Evolutionary conservation across 2,888 invertebrate species (phyloP), one percentile per base, ranked within the genome.

Genomic region (Drosophila anomalata): DNA sequence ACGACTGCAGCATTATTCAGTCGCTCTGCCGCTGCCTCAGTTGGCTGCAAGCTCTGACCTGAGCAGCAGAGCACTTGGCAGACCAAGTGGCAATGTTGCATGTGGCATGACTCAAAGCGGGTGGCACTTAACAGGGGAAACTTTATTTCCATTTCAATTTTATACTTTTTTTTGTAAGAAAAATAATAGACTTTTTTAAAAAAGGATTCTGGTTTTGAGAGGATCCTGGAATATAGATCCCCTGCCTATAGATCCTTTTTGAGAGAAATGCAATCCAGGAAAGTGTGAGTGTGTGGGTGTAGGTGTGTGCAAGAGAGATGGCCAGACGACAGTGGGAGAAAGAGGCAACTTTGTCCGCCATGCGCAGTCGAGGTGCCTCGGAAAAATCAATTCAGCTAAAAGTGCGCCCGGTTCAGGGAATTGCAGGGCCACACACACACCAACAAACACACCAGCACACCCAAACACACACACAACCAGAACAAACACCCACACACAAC

Each of bases 331-430:
- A 20, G 3, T 26, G 47, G 12, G 33, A 36, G 46, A 29, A 39
- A 24, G 67, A 24, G 44, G 20, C 33, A 20, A 12, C 61, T 5
- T 67, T 85, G 86, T 78, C 86, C 87, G 83, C 77, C 86, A 83
- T 87, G 88, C 88, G 86, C 84, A 80, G 77, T 77, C 17, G 78
- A 79, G 83, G 62, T 74, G 73, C 69, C 69, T 61, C 69, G 54
- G 59, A 82, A 89, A 89, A 89, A 90, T 89, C 89, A 89, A 89
- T 89, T 89, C 88, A 89, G 89, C 90, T 90, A 89, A 88, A 87
- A 79, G 63, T 86, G 73, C 86, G 77, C 84, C 79, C 88, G 86
- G 86, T 77, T 65, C 80, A 72, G 78, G 71, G 81, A 75, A 77
- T 76, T 80, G 54, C 61, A 54, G 56, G 60, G 72, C 57, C 63